A percentile compares a stretch with the other conserved stretches of the same genome.
Conservation (phyloP, 2,797 vertebrate genomes). For the Erithacus rubecula region DNA sequence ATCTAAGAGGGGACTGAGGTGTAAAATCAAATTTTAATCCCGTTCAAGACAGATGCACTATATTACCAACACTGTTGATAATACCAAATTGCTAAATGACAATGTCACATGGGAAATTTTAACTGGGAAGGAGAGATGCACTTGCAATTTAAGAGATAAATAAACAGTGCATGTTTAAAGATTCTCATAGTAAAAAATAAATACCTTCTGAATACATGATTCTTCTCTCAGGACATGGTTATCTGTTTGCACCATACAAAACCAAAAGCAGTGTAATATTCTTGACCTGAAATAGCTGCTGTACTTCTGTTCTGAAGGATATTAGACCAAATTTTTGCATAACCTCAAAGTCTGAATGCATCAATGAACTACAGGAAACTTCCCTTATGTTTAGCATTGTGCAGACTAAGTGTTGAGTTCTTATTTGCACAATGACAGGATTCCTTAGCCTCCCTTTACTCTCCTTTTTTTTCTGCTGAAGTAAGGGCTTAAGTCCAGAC, state of each 20-base stretch:
- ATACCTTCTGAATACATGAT: neutral
- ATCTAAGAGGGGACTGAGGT: constrained; percentile 31
- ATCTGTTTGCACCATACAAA: neutral
- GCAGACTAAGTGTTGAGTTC: neutral
- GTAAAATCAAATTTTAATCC: constrained; percentile 50
- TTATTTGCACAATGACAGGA: neutral
- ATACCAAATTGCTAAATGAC: constrained; percentile 29
- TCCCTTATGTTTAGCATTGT: neutral
- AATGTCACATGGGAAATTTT: neutral
- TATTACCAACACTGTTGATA: constrained; percentile 30
- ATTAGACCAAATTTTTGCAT: constrained; percentile 13
- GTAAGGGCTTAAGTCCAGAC: neutral
- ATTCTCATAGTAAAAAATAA: constrained; percentile 2
- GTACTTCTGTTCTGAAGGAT: neutral
- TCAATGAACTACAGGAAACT: neutral
- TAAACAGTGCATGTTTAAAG: neutral
- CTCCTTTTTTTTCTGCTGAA: neutral
- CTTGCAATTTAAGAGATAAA: neutral
- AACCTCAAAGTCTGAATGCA: neutral
- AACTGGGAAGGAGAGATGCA: neutral
- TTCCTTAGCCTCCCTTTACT: neutral
- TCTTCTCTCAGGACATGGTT: neutral
- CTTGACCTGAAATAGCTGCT: neutral
- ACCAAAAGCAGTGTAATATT: neutral
- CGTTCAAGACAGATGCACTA: neutral